These are phyloP conservation scores for Sus cebifrons DNA, from an alignment of 2,797 vertebrate species.

Conservation along the genomic window DNA sequence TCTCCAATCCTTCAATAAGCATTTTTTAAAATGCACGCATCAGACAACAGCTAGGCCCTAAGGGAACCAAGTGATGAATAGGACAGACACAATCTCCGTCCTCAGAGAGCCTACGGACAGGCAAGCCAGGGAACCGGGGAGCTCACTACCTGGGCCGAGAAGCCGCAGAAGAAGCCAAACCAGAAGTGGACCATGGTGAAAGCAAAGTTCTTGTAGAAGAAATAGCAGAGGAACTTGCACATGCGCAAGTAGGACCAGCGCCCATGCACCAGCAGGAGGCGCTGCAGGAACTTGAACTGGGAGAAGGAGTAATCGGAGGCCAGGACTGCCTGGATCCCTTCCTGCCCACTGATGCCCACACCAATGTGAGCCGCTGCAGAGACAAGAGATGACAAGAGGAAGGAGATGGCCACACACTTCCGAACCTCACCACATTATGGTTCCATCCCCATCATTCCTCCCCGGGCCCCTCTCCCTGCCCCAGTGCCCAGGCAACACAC, in stretches of 20 bases:
- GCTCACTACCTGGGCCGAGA: constrained; percentile 95
- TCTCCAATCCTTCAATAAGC: not conserved
- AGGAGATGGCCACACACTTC: not conserved
- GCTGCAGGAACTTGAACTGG: constrained; percentile 97
- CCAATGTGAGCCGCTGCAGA: constrained; percentile 96
- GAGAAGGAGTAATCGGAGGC: constrained; percentile 97
- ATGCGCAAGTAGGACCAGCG: constrained; percentile 99
- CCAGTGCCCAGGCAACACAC: not conserved
- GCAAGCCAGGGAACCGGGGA: not conserved
- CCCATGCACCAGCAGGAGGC: constrained; percentile 96
- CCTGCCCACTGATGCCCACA: constrained; percentile 97
- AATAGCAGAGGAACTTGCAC: constrained; percentile 99
- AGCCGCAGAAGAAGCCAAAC: constrained; percentile 99
- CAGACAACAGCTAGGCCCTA: not conserved
- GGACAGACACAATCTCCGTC: not conserved
- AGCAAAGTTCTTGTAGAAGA: constrained; percentile 99
- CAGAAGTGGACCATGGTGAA: constrained; percentile 99
- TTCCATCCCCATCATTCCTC: rapidly evolving
- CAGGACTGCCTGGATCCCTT: constrained; percentile 97
- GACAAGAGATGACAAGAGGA: not conserved
- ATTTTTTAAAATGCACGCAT: not conserved
- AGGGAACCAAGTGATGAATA: not conserved
- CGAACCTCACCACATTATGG: not conserved
- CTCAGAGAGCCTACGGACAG: not conserved
- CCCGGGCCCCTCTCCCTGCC: rapidly evolving